These are phyloP conservation scores for Odontomachus brunneus DNA, from an alignment of 1,140 invertebrate species.

Conservation along the genomic window DNA sequence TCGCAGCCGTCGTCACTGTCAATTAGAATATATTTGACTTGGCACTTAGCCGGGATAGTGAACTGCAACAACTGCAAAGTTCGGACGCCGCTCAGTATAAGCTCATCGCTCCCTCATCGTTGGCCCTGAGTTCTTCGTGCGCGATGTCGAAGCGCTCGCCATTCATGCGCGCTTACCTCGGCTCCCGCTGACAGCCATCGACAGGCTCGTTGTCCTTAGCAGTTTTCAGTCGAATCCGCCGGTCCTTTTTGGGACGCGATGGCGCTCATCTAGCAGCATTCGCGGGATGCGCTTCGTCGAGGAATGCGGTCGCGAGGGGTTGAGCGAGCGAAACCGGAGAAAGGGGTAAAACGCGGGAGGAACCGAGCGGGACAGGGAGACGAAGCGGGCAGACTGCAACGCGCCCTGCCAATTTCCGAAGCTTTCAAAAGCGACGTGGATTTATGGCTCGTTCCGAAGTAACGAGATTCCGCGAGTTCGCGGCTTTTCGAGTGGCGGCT, in stretches of 20 bases:
- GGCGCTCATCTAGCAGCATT: constrained; percentile 15
- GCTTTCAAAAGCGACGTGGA: constrained; percentile 74
- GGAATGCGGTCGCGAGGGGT: constrained; percentile 35
- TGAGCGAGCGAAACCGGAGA: not conserved
- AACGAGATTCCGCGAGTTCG: constrained; percentile 71
- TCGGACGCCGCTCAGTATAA: constrained; percentile 31
- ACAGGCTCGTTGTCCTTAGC: constrained; percentile 49
- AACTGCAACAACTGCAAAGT: constrained; percentile 22
- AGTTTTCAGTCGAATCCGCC: constrained; percentile 25
- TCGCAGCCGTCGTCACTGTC: too few species aligned
- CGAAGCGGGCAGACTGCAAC: constrained; percentile 57
- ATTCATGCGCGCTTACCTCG: not conserved
- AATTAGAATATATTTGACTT: too few species aligned
- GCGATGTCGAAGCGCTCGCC: constrained; percentile 8
- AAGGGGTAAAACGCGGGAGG: not conserved
- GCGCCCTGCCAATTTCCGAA: constrained; percentile 72
- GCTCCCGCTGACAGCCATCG: constrained; percentile 4
- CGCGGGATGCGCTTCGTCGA: constrained; percentile 45
- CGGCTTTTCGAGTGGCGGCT: constrained; percentile 38
- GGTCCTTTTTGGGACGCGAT: constrained; percentile 38
- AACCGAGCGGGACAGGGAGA: not conserved
- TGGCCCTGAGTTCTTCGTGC: constrained; percentile 15
- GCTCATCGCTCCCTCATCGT: constrained; percentile 22
- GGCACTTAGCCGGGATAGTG: not conserved
- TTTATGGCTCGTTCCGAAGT: constrained; percentile 69